These are phyloP conservation scores for Hormaphis cornu DNA, from an alignment of 1,140 invertebrate genomes.

Conservation along the genomic window DNA sequence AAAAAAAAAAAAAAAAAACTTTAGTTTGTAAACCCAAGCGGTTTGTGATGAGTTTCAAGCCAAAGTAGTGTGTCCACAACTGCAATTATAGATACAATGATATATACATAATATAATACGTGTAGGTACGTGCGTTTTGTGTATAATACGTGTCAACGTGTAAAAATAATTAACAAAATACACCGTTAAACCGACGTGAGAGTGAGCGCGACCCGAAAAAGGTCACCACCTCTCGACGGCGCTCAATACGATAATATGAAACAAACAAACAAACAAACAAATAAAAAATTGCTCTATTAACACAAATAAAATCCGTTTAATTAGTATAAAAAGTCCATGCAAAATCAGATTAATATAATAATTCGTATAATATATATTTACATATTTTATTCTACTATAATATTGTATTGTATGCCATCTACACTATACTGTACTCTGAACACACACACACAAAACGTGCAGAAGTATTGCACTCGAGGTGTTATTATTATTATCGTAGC, in stretches of 20 bases:
- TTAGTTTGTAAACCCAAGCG: slow-evolving; percentile 5
- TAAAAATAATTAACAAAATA: neutral
- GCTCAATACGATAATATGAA: neutral
- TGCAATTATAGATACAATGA: too few species aligned
- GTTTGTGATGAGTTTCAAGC: slow-evolving; percentile 15
- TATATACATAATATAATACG: neutral
- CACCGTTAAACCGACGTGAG: neutral
- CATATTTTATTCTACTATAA: neutral
- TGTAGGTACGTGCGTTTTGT: neutral
- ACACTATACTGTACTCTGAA: neutral
- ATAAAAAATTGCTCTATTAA: slow-evolving; percentile 12
- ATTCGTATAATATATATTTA: slow-evolving; percentile 8
- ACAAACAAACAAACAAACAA: neutral
- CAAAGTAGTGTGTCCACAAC: neutral
- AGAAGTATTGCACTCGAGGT: slow-evolving; percentile 24
- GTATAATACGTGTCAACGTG: neutral
- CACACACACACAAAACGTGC: neutral
- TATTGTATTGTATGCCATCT: too few species aligned
- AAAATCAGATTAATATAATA: slow-evolving; percentile 21
- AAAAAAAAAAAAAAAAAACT: neutral
- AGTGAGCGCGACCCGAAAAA: neutral
- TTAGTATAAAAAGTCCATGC: slow-evolving; percentile 28
- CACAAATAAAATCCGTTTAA: slow-evolving; percentile 31
- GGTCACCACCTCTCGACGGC: neutral
- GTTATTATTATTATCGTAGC: neutral